These are phyloP conservation scores for Heliconius cydno DNA, from an alignment of 2,888 invertebrate genomes.

Conservation along the genomic window DNA sequence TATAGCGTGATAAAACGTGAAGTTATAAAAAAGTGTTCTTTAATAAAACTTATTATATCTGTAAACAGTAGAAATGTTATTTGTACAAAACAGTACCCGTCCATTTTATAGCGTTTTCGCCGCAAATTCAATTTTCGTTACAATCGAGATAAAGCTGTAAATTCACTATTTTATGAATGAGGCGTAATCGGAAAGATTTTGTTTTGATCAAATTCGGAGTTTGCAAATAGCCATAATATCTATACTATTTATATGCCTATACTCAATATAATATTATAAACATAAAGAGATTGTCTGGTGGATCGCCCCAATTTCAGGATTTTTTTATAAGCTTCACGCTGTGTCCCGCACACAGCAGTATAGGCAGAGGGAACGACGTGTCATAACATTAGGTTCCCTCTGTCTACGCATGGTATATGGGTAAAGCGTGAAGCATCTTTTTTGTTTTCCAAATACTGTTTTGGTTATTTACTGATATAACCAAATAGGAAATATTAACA, in stretches of 20 bases:
- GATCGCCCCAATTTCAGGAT: not conserved
- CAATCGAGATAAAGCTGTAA: conserved; percentile 41
- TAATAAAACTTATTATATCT: no score
- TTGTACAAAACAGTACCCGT: conserved; percentile 16
- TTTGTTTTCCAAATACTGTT: no score
- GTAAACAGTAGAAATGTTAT: conserved; percentile 16
- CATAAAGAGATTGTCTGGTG: not conserved
- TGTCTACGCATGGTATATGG: no score
- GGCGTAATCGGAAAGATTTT: conserved; percentile 32
- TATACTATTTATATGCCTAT: not conserved
- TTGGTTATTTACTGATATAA: no score
- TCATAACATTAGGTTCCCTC: no score
- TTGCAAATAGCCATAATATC: not conserved
- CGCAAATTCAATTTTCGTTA: conserved; percentile 42
- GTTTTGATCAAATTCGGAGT: conserved; percentile 21
- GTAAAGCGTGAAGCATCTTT: no score
- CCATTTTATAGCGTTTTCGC: conserved; percentile 34
- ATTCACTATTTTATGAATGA: conserved; percentile 39
- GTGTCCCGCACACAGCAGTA: no score
- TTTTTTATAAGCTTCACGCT: no score
- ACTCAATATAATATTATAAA: not conserved
- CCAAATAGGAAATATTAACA: no score
- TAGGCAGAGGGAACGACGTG: no score
- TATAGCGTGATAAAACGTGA: not conserved
- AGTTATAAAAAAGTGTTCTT: not conserved